Percentiles rank a stretch among this genome's conserved stretches.
phyloP scores from a whole-genome alignment of 2,113 vertebrate species.

The Naja naja region DNA sequence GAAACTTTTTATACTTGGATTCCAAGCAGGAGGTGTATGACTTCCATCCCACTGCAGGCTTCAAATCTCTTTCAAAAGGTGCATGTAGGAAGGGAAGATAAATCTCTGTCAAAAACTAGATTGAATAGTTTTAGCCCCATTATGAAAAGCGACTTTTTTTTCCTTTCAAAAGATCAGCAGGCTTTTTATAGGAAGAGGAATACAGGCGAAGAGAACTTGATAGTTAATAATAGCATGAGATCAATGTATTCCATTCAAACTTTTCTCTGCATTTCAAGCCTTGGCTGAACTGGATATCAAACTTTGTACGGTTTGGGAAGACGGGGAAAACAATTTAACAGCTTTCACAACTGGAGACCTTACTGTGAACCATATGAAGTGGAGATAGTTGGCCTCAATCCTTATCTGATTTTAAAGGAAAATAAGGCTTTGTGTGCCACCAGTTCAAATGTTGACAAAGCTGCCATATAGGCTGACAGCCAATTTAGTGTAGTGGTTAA shows the following conservation, averaged over 20 bases:
- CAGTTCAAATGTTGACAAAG: background rate
- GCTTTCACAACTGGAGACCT: background rate
- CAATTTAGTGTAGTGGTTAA: background rate
- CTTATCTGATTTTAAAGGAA: background rate
- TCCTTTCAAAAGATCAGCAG: background rate
- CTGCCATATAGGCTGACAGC: background rate
- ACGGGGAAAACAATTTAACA: background rate
- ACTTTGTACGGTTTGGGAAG: background rate
- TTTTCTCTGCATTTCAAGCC: background rate
- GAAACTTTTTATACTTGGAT: conserved; percentile 42
- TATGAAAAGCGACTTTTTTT: conserved; percentile 4
- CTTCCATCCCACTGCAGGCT: conserved; percentile 6
- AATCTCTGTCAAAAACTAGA: background rate
- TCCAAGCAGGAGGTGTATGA: background rate
- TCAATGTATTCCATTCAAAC: background rate
- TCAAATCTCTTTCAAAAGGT: background rate
- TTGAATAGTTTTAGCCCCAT: background rate
- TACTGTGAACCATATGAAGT: background rate
- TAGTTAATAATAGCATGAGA: background rate
- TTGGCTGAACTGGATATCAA: background rate
- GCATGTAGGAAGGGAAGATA: background rate
- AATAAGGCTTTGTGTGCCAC: background rate
- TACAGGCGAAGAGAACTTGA: background rate
- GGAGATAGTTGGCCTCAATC: background rate
- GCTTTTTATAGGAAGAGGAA: background rate